Percentiles rank a stretch among this genome's conserved stretches.
phyloP scores from a whole-genome alignment of 2,113 vertebrate species.

The human region GRCh38 chr9:36101501-36102000 shows the following conservation, averaged over 20 bases:
- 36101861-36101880: not conserved
- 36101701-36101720: not conserved
- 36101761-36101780: not conserved
- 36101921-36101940: not conserved
- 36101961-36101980: not conserved
- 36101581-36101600: not conserved
- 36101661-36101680: not conserved
- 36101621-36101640: not conserved
- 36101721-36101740: not conserved
- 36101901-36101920: not conserved
- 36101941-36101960: not conserved
- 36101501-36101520: not conserved
- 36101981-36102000: not conserved
- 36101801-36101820: not conserved
- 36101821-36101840: conserved; percentile 20
- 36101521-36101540: not conserved
- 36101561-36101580: not conserved
- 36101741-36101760: not conserved
- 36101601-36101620: not conserved
- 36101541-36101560: not conserved
- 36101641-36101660: not conserved
- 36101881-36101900: conserved; percentile 21
- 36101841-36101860: not conserved
- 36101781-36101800: not conserved
- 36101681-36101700: conserved; percentile 8